Percentiles rank a stretch among this genome's conserved stretches.
Evolutionary conservation across 2,113 vertebrate genomes (phyloP).

Genomic region (Pterophyllum scalare): DNA sequence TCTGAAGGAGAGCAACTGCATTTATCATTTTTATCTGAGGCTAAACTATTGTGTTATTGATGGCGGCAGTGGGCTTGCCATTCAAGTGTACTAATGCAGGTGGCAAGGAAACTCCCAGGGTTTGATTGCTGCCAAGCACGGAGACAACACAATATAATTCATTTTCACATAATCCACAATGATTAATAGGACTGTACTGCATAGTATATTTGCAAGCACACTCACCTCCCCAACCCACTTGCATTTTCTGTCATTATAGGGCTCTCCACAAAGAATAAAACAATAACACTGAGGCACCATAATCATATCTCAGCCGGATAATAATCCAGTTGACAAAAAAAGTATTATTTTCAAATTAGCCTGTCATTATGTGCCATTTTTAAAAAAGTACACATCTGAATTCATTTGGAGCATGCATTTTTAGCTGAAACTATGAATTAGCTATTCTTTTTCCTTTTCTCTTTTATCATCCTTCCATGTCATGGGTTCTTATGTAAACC

Average conservation of each 20-base stretch:
- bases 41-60: conserved; percentile 75
- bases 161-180: conserved; percentile 50
- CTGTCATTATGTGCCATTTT: not conserved
- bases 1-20: conserved; percentile 63
- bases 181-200: conserved; percentile 48
- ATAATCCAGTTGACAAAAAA: conserved; percentile 9
- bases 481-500: not conserved
- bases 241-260: conserved; percentile 19
- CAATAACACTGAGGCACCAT: not conserved
- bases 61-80: conserved; percentile 49
- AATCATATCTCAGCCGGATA: conserved; percentile 38
- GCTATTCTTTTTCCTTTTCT: not conserved
- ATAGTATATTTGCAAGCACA: conserved; percentile 17
- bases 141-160: conserved; percentile 47
- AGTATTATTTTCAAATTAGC: conserved; percentile 5
- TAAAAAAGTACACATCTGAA: not conserved
- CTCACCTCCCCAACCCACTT: not conserved
- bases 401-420: not conserved
- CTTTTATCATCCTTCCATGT: not conserved
- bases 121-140: conserved; percentile 53
- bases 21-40: conserved; percentile 71
- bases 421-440: not conserved
- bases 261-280: conserved; percentile 28
- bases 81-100: conserved; percentile 61
- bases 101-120: conserved; percentile 37